Evolutionary conservation across 2,113 vertebrate genomes (phyloP), one percentile per base, ranked within the genome.

Genomic region (Daboia siamensis): DNA sequence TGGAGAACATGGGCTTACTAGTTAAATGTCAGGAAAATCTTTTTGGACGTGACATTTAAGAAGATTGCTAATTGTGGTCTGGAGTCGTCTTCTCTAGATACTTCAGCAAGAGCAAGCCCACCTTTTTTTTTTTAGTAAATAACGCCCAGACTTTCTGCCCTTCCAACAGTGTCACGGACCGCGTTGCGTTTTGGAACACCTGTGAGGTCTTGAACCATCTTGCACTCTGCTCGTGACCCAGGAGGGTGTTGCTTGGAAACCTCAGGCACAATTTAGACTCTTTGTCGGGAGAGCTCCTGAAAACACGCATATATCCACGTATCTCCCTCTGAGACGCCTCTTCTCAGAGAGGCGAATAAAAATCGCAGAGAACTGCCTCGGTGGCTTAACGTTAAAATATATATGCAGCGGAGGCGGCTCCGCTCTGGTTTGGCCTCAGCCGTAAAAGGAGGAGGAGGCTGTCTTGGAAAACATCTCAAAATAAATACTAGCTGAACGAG

Each of bases 21-120:
- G 93, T 96, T 97, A 97, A 98, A 97, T 98, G 98, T 97, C 98
- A 98, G 95, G 52, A 20, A 0, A 90, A 56, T 61, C 96, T 96
- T 95, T 95, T 93, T 97, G 97, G 96, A 97, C 92, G 94, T 98
- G 97, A 97, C 98, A 98, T 98, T 98, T 97, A 90, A 95, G 97
- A 97, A 97, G 97, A 95, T 96, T 96, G 96, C 94, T 95, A 85
- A 94, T 96, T 94, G 92, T 95, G 91, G 96, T 95, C 93, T 52
- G 46, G 94, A 91, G 54, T 92, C n/a, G 88, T 94, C 91, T 92
- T 51, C 57, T 91, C 92, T 96, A 95, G 96, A 94, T 94, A 93
- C 96, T 92, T 90, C 96, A 96, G 96, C 93, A 95, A 97, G 96
- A 96, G 94, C 94, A 91, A 94, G 94, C 87, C 90, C 93, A 91